Evolutionary conservation across 2,888 invertebrate species (phyloP), one percentile per base, ranked within the genome.

Genomic region (Latrodectus elegans): DNA sequence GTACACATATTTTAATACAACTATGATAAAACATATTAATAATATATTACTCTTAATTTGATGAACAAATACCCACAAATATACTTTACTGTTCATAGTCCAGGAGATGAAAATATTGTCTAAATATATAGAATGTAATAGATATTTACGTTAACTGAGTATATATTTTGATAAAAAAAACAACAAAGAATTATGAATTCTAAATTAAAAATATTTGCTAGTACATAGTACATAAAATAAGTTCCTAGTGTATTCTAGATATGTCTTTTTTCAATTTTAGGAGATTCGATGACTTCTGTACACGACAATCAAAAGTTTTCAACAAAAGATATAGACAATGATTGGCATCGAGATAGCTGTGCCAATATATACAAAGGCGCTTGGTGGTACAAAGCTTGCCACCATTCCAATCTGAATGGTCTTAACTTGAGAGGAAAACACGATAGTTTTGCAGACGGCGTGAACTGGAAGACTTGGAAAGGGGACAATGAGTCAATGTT

Each of bases 371-470:
- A 76, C 71, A 89, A 90, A 75, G 91, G 91, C 0, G 90, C 88
- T 9, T 91, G 91, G 91, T 91, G 91, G 91, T 91, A 91, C 79
- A 89, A 82, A 1, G 71, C 67, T 3, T 91, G 91, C 76, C 90
- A 91, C 64, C 15, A 77, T 51, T 86, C 91, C 8, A 91, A 91
- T 84, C 89, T 91, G 4, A 91, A 91, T 82, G 91, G 91, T 1
- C 75, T 88, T 17, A 91, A 91, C 78, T 82, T 91, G 14, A 81
- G 79, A 11, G 91, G 91, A 26, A 55, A 83, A 17, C 90, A 90
- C 60, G 76, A 68, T 1, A 89, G 90, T 6, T 90, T 87, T 80
- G 91, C 91, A 14, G 89, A 91, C 73, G 91, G 91, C 9, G 85
- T 91, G 11, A 90, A 91, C 84, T 91, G 91, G 91, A 17, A 89